Evolutionary conservation across 2,797 vertebrate species (phyloP).

Genomic region (Halcyon leucocephala): DNA sequence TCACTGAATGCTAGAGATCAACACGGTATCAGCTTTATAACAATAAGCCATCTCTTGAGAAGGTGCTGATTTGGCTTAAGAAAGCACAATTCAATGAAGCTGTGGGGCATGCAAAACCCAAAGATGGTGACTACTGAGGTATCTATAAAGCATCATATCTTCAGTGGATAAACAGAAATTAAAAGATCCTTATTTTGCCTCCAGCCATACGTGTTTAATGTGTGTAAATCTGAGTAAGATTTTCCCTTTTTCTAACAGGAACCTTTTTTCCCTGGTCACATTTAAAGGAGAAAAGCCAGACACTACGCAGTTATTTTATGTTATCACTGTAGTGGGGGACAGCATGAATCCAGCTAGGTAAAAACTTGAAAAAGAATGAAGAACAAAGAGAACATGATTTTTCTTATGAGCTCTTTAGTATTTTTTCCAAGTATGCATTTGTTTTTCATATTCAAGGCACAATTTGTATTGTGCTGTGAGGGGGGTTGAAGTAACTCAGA

Average conservation of each 20-base stretch:
- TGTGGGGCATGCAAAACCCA: background rate
- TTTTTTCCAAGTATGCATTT: background rate
- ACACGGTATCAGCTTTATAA: background rate
- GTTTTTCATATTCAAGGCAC: background rate
- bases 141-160: constrained; percentile 22
- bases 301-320: background rate
- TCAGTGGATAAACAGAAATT: constrained; percentile 28
- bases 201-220: background rate
- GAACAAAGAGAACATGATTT: constrained; percentile 14
- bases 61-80: background rate
- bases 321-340: background rate
- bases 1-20: background rate
- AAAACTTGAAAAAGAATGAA: background rate
- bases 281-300: constrained; percentile 24
- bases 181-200: constrained; percentile 39
- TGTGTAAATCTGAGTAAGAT: constrained; percentile 21
- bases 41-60: constrained; percentile 8
- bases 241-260: constrained; percentile 12
- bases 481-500: background rate
- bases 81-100: background rate
- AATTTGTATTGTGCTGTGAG: background rate
- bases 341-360: constrained; percentile 9
- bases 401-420: background rate
- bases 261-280: background rate
- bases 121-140: background rate